Conservation (phyloP, 2,797 vertebrate species). For the Danio choprae region DNA sequence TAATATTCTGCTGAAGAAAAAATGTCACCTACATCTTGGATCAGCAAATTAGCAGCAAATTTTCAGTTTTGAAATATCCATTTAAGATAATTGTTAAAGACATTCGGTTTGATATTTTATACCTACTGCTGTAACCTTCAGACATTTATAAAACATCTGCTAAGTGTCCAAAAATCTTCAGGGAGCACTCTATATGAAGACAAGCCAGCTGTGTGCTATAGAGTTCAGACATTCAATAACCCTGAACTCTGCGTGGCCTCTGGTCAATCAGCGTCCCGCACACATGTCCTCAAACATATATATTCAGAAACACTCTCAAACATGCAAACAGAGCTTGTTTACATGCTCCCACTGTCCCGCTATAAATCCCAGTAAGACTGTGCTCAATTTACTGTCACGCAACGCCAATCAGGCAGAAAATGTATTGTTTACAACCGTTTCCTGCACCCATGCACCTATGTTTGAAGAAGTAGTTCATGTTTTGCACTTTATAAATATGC, state of each 20-base stretch:
- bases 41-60: too few relatives aligned
- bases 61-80: too few relatives aligned
- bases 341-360: conserved; percentile 59
- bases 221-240: conserved; percentile 7
- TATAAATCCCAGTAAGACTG: conserved; percentile 53
- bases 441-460: conserved; percentile 69
- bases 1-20: too few relatives aligned
- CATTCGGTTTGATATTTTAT: neutral
- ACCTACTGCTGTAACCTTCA: neutral
- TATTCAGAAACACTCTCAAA: conserved; percentile 62
- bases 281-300: conserved; percentile 65
- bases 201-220: neutral
- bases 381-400: conserved; percentile 69
- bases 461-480: neutral
- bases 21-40: too few relatives aligned
- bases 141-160: neutral
- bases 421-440: conserved; percentile 80
- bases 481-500: conserved; percentile 43
- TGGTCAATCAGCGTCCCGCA: conserved; percentile 47
- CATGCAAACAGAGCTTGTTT: conserved; percentile 70
- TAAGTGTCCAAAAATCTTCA: neutral
- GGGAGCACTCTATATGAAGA: neutral
- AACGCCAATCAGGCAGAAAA: conserved; percentile 71
- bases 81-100: neutral
- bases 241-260: conserved; percentile 44